These are phyloP conservation scores for Coregonus suidteri DNA, from an alignment of 2,797 vertebrate genomes.

Conservation along the genomic window DNA sequence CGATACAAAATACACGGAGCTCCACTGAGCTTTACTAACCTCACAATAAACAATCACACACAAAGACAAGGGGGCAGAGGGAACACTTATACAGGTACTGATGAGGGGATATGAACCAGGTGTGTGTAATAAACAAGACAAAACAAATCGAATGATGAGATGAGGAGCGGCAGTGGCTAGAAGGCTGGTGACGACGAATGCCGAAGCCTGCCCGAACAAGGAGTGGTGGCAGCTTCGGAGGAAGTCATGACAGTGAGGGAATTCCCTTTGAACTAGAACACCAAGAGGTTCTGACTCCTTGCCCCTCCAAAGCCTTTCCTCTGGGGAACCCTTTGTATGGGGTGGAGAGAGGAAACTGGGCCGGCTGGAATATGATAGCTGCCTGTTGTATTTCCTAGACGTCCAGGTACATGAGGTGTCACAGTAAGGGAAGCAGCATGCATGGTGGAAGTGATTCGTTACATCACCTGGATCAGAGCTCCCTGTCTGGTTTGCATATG, in stretches of 20 bases:
- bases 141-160: too few species aligned
- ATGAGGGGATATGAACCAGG: too few species aligned
- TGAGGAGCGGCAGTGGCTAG: too few species aligned
- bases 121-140: too few species aligned
- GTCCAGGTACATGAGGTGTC: slow-evolving; percentile 39
- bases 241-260: slow-evolving; percentile 23
- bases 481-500: slow-evolving; percentile 72
- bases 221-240: too few species aligned
- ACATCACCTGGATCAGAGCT: slow-evolving; percentile 47
- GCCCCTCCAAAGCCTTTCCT: slow-evolving; percentile 42
- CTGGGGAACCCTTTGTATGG: slow-evolving; percentile 41
- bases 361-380: slow-evolving; percentile 54
- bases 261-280: slow-evolving; percentile 32
- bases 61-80: too few species aligned
- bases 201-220: too few species aligned
- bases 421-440: slow-evolving; percentile 29
- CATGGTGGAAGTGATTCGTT: slow-evolving; percentile 19
- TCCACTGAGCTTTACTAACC: too few species aligned
- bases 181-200: too few species aligned
- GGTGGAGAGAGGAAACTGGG: slow-evolving; percentile 58
- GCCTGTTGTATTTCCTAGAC: slow-evolving; percentile 64
- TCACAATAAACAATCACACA: too few species aligned
- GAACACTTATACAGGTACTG: too few species aligned
- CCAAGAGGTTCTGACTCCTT: slow-evolving; percentile 1
- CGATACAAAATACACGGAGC: too few species aligned